Base-by-base conservation (phyloP, 2,888 invertebrate genomes). In the Dasysyrphus albostriatus region DNA sequence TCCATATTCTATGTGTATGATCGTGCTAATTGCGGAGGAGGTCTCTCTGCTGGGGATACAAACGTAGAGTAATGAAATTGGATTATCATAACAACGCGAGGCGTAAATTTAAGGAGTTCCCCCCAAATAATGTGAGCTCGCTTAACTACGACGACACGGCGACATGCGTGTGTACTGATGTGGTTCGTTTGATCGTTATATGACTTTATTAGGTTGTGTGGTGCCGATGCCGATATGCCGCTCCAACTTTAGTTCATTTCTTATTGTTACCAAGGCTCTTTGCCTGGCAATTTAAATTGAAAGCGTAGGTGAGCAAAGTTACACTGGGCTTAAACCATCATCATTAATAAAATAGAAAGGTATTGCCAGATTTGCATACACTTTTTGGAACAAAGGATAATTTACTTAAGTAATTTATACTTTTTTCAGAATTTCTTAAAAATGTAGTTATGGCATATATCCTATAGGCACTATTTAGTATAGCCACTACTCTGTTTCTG, bases 91-190 rank as follows among this genome's bases (percentile, higher is more conserved):
- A 83, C 87, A 85, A 70, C 77, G 82, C 77, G 34, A 87, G 87
- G 87, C 87, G 78, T 83, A 78, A 79, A 76, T 79, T 75, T 87
- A 87, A 87, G 87, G 87, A 79, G 87, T 83, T 87, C 87, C 85
- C 72, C 39, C 49, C 16, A 72, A 72, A 42, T 67, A 72, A 42
- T 67, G 69, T 29, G 74, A 77, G 56, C 61, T 76, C 63, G 72
- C 59, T 84, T 16, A 44, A 63, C 24, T 24, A 24, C 24, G 24
- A 24, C 5, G n/a, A 63, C 44, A 47, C 32, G 24, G 10, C 42
- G 42, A 72, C 56, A 77, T 70, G 82, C 63, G 78, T 82, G 82
- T 82, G 85, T 78, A 77, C 37, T 61, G 24, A 24, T 24, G 8
- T 51, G 39, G 65, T 37, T 56, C 7, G 44, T 59, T 58, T 77